Base-by-base conservation (phyloP, 2,888 invertebrate genomes). In the Oligia latruncula region DNA sequence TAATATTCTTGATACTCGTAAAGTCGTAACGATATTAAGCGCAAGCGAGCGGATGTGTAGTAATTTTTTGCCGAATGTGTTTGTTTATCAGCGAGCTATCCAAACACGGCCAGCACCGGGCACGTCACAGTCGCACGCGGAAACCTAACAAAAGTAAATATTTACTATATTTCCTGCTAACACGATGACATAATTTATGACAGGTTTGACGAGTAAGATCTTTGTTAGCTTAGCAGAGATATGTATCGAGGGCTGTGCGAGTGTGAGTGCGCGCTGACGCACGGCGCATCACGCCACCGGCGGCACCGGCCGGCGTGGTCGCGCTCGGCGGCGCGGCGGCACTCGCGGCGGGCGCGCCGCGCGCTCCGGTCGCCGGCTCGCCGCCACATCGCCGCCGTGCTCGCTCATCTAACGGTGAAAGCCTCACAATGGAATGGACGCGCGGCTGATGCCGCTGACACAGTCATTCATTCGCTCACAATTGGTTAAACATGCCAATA, bases 161-260 rank as follows among this genome's bases (percentile, higher is more conserved):
- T 88, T 89, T 80, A 83, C 80, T 80, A 43, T 81, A 80, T 81
- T 87, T 82, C 87, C 79, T 80, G 67, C 55, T 85, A 82, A 71
- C 67, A 70, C 71, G 79, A 80, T 89, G 90, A 89, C 85, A 89
- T 89, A 90, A 90, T 84, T 74, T 52, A 74, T 81, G 77, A 83
- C 86, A 81, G 77, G 86, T 82, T 83, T 71, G 84, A 83, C 83
- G 80, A 80, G 81, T 78, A 67, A 71, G 78, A 74, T 87, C 79
- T 79, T 78, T 82, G 90, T 84, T 64, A 76, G 80, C 74, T 79
- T 60, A 74, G 68, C 74, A 65, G 73, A 79, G 90, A 77, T 83
- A 81, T 68, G 81, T 78, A 78, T 66, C 58, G 74, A 66, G 67
- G 9, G 74, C 52, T 49, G 60, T 46, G 46, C 43, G 35, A 6